A percentile compares a stretch with the other conserved stretches of the same genome.
These are phyloP conservation scores for Nineta flava DNA, from an alignment of 2,888 invertebrate species.

Conservation along the genomic window DNA sequence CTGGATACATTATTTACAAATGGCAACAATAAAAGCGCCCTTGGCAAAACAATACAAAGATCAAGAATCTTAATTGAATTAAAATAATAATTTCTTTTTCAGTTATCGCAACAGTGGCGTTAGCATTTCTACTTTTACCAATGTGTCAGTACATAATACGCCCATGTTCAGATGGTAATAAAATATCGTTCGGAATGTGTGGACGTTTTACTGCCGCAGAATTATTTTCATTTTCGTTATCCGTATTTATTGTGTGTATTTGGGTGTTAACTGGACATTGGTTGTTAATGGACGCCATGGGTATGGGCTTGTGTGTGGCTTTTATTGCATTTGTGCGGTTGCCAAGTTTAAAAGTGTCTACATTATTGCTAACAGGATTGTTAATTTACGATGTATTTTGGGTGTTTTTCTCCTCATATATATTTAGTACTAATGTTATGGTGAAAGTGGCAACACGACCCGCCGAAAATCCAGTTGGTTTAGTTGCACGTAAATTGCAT, in stretches of 20 bases:
- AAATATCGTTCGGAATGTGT: slow-evolving; percentile 80
- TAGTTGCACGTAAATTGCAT: slow-evolving; percentile 85
- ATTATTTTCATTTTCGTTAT: slow-evolving; percentile 79
- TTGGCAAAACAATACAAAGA: no score
- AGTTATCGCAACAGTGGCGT: slow-evolving; percentile 92
- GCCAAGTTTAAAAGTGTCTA: slow-evolving; percentile 91
- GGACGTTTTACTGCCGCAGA: slow-evolving; percentile 92
- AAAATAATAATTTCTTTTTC: slow-evolving; percentile 21
- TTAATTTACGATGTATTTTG: slow-evolving; percentile 95
- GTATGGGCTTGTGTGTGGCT: slow-evolving; percentile 95
- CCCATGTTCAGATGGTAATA: slow-evolving; percentile 68
- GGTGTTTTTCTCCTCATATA: slow-evolving; percentile 97
- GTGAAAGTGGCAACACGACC: slow-evolving; percentile 80
- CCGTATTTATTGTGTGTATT: slow-evolving; percentile 86
- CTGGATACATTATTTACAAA: no score
- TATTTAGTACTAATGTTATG: slow-evolving; percentile 98
- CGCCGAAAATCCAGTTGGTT: slow-evolving; percentile 83
- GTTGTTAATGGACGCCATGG: slow-evolving; percentile 98
- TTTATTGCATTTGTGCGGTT: slow-evolving; percentile 93
- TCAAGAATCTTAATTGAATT: no score
- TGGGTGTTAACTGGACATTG: slow-evolving; percentile 98
- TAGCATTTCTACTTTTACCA: slow-evolving; percentile 89
- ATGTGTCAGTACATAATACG: slow-evolving; percentile 93
- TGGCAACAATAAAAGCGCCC: no score
- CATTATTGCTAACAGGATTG: slow-evolving; percentile 80